Base-by-base conservation (phyloP, 2,888 invertebrate genomes). In the Heteromyza rotundicornis region DNA sequence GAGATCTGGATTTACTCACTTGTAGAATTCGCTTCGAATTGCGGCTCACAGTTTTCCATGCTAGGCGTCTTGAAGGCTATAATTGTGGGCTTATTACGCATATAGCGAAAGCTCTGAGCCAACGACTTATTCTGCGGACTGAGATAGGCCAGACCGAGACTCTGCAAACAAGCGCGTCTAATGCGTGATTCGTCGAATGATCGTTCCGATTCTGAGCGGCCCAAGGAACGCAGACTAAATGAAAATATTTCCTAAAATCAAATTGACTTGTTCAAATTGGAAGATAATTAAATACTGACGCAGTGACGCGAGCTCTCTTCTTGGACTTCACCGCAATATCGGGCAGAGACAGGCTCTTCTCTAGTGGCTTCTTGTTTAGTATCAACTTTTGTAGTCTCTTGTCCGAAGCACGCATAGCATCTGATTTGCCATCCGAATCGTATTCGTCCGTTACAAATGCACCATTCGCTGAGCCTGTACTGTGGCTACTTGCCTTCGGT, bases 101-200 rank as follows among this genome's bases (percentile, higher is more conserved):
- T 93, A 78, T 94, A 95, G n/a, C 94, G 87, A 83, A 94, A 94
- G 78, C 92, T 92, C 76, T 93, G 92, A 0, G 92, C 93, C 64
- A 94, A 83, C 1, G 91, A 90, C 71, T 89, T 90, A 77, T 92
- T 91, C 77, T 91, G 92, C 1, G 92, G 92, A 73, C 89, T 90
- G 51, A 89, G 82, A 80, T 91, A 90, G 1, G 89, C 90, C 68
- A 88, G 75, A 1, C 89, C 89, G n/a, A 89, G 82, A 7, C 88
- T 87, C 73, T 88, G 87, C 44, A 89, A 79, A 20, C 89, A 85
- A 0, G 90, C 90, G 24, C 87, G 84, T 5, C 86, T 85, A 66
- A 91, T 86, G 62, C 89, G 88, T 57, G 86, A 86, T 68, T 89
- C 89, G 75, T 90, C 89, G 73, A 94, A 90, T 62, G 89, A 90